Evolutionary conservation across 1,140 invertebrate species (phyloP), one percentile per base, ranked within the genome.

Genomic region (Eulimnadia texana): DNA sequence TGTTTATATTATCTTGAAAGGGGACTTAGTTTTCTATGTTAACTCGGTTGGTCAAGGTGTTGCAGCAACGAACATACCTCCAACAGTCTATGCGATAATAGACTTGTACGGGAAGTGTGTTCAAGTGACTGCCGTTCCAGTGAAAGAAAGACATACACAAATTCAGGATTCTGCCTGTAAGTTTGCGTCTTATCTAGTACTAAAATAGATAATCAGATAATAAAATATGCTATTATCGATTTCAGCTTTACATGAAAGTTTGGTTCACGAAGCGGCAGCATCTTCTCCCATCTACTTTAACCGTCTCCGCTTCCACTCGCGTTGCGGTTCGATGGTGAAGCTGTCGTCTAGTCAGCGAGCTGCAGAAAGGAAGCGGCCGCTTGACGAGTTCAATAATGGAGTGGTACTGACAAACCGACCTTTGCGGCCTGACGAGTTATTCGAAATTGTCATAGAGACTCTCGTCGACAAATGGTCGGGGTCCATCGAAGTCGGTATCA

Each of bases 311-410:
- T 96, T 97, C 74, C 92, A 95, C 72, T 83, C 88, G 49, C 79
- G 87, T 58, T 90, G 88, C 69, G 93, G 93, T 0, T 82, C 84
- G 2, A 74, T 95, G 47, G 87, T 96, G 0, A 93, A 90, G 71
- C 74, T 97, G n/a, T 86, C 87, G 0, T 80, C 84, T 64, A 84
- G 85, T 67, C 85, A 84, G 62, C 79, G 90, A 67, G 86, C 89
- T 3, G 92, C 90, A 0, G 86, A 96, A 74, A 78, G 92, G 55
- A 77, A 85, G 53, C 75, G 87, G 64, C 89, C 92, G 1, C 72
- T 90, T n/a, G 92, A 93, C 71, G 92, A 96, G 72, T 96, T 96
- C 69, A 93, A 93, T 73, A 92, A 93, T 73, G 90, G 88, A 3
- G 88, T 93, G 10, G 88, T 92, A 0, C 90, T 93, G 86, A 93